Evolutionary conservation across 2,113 vertebrate species (phyloP).

Genomic region (Nibea albiflora): DNA sequence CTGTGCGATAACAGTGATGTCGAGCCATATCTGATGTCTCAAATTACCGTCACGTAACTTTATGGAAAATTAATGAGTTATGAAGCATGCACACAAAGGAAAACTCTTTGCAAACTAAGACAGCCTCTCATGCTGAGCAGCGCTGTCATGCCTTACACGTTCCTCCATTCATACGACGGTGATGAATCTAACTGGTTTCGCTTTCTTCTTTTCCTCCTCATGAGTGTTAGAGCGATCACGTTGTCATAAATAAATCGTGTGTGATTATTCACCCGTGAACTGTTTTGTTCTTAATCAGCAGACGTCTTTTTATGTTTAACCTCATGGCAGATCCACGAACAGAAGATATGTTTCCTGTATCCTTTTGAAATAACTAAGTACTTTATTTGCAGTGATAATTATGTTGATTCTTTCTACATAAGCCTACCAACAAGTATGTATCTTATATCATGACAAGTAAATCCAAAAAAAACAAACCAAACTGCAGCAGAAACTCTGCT

Average conservation of each 20-base stretch:
- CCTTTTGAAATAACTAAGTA: too few species aligned
- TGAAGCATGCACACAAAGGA: slow-evolving; percentile 51
- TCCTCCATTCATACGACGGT: slow-evolving; percentile 44
- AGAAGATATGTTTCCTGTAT: neutral
- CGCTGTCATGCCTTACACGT: slow-evolving; percentile 37
- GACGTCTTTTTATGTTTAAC: slow-evolving; percentile 10
- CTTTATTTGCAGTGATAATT: too few species aligned
- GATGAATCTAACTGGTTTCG: slow-evolving; percentile 50
- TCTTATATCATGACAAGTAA: too few species aligned
- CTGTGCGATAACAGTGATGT: slow-evolving; percentile 41
- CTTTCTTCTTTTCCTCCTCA: slow-evolving; percentile 14
- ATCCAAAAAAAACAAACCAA: neutral
- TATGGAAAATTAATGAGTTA: slow-evolving; percentile 53
- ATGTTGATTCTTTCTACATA: too few species aligned
- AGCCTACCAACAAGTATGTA: too few species aligned
- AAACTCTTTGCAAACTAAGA: slow-evolving; percentile 44
- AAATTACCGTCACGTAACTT: slow-evolving; percentile 52
- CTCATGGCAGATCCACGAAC: neutral
- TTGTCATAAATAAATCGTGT: slow-evolving; percentile 35
- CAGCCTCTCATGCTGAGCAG: slow-evolving; percentile 39
- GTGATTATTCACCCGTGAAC: slow-evolving; percentile 46
- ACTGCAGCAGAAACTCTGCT: neutral
- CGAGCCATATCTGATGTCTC: slow-evolving; percentile 36
- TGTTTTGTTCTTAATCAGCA: slow-evolving; percentile 36
- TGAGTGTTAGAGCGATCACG: slow-evolving; percentile 23